Base-by-base conservation (phyloP, 2,888 invertebrate species). In the Lysandra bellargus region DNA sequence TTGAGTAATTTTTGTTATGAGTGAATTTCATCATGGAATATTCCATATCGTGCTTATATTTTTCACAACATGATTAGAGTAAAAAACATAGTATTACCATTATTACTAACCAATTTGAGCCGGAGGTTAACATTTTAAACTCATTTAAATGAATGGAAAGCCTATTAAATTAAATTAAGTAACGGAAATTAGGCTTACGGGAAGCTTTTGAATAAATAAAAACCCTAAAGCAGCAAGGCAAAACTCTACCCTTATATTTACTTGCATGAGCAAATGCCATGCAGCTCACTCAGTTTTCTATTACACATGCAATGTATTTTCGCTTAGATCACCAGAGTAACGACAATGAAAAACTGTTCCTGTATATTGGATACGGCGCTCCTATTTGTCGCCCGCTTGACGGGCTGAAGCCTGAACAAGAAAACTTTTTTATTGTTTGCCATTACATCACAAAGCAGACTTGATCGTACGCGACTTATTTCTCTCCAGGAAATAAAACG, bases 401-500 rank as follows among this genome's bases (percentile, higher is more conserved):
- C 80, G 78, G 81, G 80, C 82, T 83, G 82, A 80, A 83, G 81
- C 80, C 82, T 83, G 82, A 80, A 83, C 81, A 83, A 81, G 83
- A 81, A 82, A 83, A 83, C 81, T 82, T 83, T 69, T 83, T 82
- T 83, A 81, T 82, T 82, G 82, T 80, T 80, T 78, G 53, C 81
- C 81, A 81, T 82, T 82, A 83, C 80, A 81, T 80, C 80, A 81
- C 80, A 79, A 81, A 80, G 79, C 79, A 76, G 76, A 78, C 76
- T 57, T 49, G 53, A 53, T 78, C 80, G 80, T 80, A 81, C 80
- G 79, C 80, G 77, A 81, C 60, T 75, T 78, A 61, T 80, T 77
- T 60, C 53, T 80, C 77, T 64, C 57, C 61, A 37, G 69, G 14
- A 69, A 69, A 69, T 37, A 69, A 69, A 69, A 69, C 69, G 33